Conservation (phyloP, 1,140 invertebrate species). For the Drosophila dunni region DNA sequence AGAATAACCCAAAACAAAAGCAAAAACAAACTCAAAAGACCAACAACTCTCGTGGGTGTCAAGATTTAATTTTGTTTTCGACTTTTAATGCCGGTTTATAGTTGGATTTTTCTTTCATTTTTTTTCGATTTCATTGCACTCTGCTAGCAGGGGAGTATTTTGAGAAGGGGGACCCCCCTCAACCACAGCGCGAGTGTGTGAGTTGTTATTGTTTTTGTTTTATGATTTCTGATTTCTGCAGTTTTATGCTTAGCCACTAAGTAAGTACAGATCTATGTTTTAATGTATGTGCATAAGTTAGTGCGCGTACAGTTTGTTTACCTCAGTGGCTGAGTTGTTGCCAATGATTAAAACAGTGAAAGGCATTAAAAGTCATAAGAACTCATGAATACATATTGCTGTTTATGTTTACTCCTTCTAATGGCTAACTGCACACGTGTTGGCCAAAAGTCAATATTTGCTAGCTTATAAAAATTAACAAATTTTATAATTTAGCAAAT, state of each 20-base stretch:
- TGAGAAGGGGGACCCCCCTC: constrained; percentile 1
- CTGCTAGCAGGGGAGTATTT: constrained; percentile 16
- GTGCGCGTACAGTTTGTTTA: constrained; percentile 13
- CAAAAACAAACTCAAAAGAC: constrained; percentile 14
- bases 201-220: constrained; percentile 25
- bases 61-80: constrained; percentile 41
- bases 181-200: constrained; percentile 23
- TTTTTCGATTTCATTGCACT: constrained; percentile 57
- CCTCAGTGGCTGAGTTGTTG: not conserved
- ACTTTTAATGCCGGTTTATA: constrained; percentile 42
- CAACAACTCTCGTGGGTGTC: constrained; percentile 60
- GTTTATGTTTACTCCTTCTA: not conserved
- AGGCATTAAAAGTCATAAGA: constrained; percentile 6
- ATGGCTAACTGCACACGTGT: not conserved
- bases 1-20: constrained; percentile 17
- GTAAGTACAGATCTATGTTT: constrained; percentile 21
- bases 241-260: constrained; percentile 41
- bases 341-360: constrained; percentile 6
- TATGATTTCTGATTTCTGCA: constrained; percentile 48
- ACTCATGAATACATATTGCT: not conserved
- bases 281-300: constrained; percentile 22
- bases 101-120: constrained; percentile 34
- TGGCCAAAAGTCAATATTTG: constrained; percentile 11
- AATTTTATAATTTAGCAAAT: not conserved
- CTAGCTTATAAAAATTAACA: not conserved